Conservation (phyloP, 92 coral and sea anemone species). For the Parazoanthus atlanticus region DNA sequence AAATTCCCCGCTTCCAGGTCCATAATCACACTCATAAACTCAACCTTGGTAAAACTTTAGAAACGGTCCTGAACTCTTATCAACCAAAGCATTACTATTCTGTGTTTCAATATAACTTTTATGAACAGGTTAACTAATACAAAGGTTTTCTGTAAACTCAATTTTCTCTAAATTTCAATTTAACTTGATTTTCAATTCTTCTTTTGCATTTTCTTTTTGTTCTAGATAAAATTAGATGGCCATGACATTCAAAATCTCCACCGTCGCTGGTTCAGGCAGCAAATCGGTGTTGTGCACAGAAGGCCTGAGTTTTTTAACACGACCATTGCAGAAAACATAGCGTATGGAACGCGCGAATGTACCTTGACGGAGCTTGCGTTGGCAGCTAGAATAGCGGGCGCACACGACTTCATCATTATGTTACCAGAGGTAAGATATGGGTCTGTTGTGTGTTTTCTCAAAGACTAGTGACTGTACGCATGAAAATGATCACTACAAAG, state of each 20-base stretch:
- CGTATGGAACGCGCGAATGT: slow-evolving; percentile 61
- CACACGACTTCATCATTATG: slow-evolving; percentile 66
- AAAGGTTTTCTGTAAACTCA: not conserved
- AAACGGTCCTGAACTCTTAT: too few relatives aligned
- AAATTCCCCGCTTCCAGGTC: too few relatives aligned
- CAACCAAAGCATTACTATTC: too few relatives aligned
- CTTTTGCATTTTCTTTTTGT: too few relatives aligned
- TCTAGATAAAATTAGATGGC: slow-evolving; percentile 72
- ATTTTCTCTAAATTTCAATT: not conserved
- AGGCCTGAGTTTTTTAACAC: slow-evolving; percentile 77
- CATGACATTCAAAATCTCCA: slow-evolving; percentile 65
- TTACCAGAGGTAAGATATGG: slow-evolving; percentile 65
- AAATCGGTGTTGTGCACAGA: slow-evolving; percentile 74
- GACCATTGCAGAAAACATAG: slow-evolving; percentile 78
- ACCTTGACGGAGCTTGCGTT: slow-evolving; percentile 63
- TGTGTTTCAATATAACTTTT: not conserved
- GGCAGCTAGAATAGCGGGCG: slow-evolving; percentile 80
- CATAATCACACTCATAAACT: too few relatives aligned
- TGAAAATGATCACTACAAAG: not conserved
- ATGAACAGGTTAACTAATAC: not conserved
- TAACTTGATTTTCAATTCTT: not conserved
- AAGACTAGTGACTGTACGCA: not conserved
- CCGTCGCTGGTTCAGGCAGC: slow-evolving; percentile 74
- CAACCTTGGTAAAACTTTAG: too few relatives aligned
- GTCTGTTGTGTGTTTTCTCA: not conserved